These are phyloP conservation scores for Stigmatopora argus DNA, from an alignment of 2,113 vertebrate species.

Conservation along the genomic window DNA sequence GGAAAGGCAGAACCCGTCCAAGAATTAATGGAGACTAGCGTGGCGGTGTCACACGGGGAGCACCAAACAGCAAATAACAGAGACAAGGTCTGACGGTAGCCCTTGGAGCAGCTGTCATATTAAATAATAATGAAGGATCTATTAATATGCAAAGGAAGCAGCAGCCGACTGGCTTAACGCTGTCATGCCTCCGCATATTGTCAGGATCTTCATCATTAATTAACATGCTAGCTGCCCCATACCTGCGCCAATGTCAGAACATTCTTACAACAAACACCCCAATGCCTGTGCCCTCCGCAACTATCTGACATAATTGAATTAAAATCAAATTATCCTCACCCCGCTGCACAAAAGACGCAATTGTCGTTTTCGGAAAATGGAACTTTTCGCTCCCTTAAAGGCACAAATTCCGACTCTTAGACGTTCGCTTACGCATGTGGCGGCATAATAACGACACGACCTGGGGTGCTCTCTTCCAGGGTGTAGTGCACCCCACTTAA, in stretches of 20 bases:
- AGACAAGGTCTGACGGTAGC: constrained; percentile 77
- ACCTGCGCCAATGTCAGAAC: constrained; percentile 81
- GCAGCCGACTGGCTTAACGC: constrained; percentile 80
- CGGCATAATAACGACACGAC: constrained; percentile 42
- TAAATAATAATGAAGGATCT: constrained; percentile 85
- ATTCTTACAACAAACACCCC: constrained; percentile 75
- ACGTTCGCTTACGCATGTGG: constrained; percentile 41
- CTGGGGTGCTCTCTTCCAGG: constrained; percentile 42
- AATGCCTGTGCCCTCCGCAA: constrained; percentile 71
- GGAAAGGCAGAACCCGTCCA: constrained; percentile 52
- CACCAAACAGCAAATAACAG: constrained; percentile 78
- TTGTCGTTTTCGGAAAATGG: constrained; percentile 35
- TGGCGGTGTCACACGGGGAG: constrained; percentile 70
- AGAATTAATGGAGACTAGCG: constrained; percentile 63
- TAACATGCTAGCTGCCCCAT: constrained; percentile 81
- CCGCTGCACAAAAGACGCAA: constrained; percentile 66
- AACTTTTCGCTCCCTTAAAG: constrained; percentile 29
- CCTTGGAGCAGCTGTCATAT: constrained; percentile 83
- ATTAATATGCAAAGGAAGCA: constrained; percentile 83
- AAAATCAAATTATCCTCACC: constrained; percentile 78
- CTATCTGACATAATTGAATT: constrained; percentile 76
- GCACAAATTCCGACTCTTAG: constrained; percentile 42
- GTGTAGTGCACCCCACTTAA: constrained; percentile 52
- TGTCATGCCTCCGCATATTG: constrained; percentile 82
- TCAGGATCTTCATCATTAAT: constrained; percentile 85